These are phyloP conservation scores for Chionoecetes opilio DNA, from an alignment of 1,140 invertebrate species.

Conservation along the genomic window DNA sequence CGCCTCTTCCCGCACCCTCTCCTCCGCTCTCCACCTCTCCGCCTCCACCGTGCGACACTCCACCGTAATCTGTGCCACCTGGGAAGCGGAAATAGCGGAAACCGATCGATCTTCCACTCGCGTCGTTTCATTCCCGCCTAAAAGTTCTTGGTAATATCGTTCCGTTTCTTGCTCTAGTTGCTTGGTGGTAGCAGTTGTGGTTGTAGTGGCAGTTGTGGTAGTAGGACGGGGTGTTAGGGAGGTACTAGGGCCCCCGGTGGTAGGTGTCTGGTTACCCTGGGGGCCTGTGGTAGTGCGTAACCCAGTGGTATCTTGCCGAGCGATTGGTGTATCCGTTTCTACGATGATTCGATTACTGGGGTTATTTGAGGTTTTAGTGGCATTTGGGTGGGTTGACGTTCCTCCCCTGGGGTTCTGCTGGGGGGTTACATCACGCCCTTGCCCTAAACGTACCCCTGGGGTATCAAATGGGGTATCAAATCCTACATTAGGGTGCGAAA, in stretches of 20 bases:
- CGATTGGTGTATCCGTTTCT: too few relatives aligned
- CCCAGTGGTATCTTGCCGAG: too few relatives aligned
- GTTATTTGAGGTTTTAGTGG: not conserved
- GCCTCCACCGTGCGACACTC: conserved; percentile 50
- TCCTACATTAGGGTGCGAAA: too few relatives aligned
- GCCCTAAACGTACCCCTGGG: too few relatives aligned
- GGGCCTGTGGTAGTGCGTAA: too few relatives aligned
- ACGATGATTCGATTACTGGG: not conserved
- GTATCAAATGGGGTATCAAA: too few relatives aligned
- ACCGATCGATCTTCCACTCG: too few relatives aligned
- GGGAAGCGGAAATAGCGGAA: conserved; percentile 1
- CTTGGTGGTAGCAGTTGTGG: not conserved
- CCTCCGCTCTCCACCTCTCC: conserved; percentile 53
- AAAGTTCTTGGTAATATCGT: conserved; percentile 70
- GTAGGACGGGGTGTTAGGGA: too few relatives aligned
- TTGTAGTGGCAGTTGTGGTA: too few relatives aligned
- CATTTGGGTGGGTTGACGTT: not conserved
- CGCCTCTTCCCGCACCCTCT: conserved; percentile 54
- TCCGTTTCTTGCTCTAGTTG: conserved; percentile 51
- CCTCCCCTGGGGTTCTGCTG: not conserved
- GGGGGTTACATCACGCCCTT: not conserved
- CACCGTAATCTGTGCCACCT: conserved; percentile 67
- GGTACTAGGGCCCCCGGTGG: too few relatives aligned
- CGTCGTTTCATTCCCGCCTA: conserved; percentile 43
- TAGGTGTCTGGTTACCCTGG: too few relatives aligned